Conservation (phyloP, 2,888 invertebrate species). For the Drosophila prolongata region DNA sequence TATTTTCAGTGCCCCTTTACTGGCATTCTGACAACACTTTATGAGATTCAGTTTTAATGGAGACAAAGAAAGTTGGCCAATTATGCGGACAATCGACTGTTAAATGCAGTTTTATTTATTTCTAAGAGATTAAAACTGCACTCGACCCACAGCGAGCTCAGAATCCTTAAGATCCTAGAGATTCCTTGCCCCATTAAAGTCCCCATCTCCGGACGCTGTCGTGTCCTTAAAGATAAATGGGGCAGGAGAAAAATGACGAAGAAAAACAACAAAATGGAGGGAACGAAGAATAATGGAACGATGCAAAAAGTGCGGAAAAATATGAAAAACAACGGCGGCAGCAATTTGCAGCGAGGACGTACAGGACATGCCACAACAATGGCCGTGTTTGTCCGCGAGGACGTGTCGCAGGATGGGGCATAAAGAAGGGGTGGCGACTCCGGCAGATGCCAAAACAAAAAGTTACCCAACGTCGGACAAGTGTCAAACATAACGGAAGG, state of each 20-base stretch:
- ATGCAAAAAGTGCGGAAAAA: constrained; percentile 30
- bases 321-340: constrained; percentile 41
- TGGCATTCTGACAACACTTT: constrained; percentile 1
- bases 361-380: constrained; percentile 73
- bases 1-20: background rate
- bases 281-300: constrained; percentile 33
- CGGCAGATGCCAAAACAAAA: constrained; percentile 39
- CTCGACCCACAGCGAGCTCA: constrained; percentile 1
- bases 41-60: constrained; percentile 40
- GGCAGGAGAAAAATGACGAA: constrained; percentile 34
- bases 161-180: constrained; percentile 17
- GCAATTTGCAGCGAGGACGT: constrained; percentile 73
- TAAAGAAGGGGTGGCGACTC: constrained; percentile 12
- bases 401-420: constrained; percentile 28
- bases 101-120: constrained; percentile 57
- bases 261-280: constrained; percentile 12
- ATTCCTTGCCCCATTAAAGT: constrained; percentile 8
- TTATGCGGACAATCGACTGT: constrained; percentile 56
- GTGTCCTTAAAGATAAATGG: constrained; percentile 47
- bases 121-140: constrained; percentile 37
- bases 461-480: constrained; percentile 49
- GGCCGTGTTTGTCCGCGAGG: constrained; percentile 52
- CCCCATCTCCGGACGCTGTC: constrained; percentile 1
- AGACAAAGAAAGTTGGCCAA: constrained; percentile 38
- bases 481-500: constrained; percentile 42